These are phyloP conservation scores for Anagyrus pseudococci DNA, from an alignment of 2,888 invertebrate genomes.

Conservation along the genomic window DNA sequence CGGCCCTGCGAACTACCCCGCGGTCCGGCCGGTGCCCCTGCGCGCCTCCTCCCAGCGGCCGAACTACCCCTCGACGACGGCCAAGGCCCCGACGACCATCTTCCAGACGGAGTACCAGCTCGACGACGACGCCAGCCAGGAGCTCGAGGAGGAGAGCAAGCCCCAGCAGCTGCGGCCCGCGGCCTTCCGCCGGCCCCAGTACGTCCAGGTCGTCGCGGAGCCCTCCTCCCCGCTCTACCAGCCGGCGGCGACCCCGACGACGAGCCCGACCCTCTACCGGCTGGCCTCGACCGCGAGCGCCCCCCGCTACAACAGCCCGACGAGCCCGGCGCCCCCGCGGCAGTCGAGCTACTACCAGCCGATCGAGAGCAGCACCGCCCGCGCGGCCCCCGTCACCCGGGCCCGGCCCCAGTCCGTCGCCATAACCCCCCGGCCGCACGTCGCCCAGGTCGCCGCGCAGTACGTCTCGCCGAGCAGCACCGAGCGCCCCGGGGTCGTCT, in stretches of 20 bases:
- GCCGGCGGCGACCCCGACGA: slow-evolving; percentile 51
- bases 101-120: slow-evolving; percentile 74
- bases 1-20: slow-evolving; percentile 70
- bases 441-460: slow-evolving; percentile 57
- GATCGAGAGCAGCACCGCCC: slow-evolving; percentile 52
- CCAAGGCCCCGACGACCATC: slow-evolving; percentile 70
- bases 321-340: slow-evolving; percentile 66
- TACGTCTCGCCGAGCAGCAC: slow-evolving; percentile 61
- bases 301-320: slow-evolving; percentile 71
- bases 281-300: slow-evolving; percentile 62
- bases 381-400: slow-evolving; percentile 46
- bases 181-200: slow-evolving; percentile 59
- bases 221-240: slow-evolving; percentile 51
- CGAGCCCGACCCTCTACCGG: slow-evolving; percentile 67
- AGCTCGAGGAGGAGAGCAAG: slow-evolving; percentile 67
- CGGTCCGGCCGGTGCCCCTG: slow-evolving; percentile 60
- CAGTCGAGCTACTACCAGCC: slow-evolving; percentile 47
- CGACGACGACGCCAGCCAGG: slow-evolving; percentile 65
- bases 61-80: slow-evolving; percentile 59
- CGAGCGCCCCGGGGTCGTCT: slow-evolving; percentile 55
- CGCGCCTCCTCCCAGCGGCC: slow-evolving; percentile 59
- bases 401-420: slow-evolving; percentile 59
- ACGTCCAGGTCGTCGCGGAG: slow-evolving; percentile 40
- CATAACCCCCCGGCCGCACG: slow-evolving; percentile 67
- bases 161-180: slow-evolving; percentile 62